A percentile compares a stretch with the other conserved stretches of the same genome.
These are phyloP conservation scores for Tympanuchus pallidicinctus DNA, from an alignment of 2,113 vertebrate species.

Conservation along the genomic window DNA sequence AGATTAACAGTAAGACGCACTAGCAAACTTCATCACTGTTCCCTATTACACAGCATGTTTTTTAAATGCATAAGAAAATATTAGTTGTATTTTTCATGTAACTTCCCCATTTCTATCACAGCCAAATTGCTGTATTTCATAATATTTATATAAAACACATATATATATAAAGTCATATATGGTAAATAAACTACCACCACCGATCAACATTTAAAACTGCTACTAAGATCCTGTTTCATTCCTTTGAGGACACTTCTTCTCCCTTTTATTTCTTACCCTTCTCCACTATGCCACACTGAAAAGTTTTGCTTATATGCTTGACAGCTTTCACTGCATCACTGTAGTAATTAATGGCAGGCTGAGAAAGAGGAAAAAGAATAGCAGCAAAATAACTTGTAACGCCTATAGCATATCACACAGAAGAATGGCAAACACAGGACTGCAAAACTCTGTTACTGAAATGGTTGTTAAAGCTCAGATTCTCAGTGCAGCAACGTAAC, in stretches of 20 bases:
- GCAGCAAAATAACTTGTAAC: neutral
- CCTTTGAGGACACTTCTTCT: neutral
- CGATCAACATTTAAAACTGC: neutral
- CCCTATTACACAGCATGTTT: neutral
- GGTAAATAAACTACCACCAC: neutral
- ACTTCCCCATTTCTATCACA: neutral
- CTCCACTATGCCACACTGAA: neutral
- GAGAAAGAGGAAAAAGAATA: neutral
- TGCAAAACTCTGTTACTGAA: neutral
- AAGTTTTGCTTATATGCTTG: neutral
- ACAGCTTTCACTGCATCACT: neutral
- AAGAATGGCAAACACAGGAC: neutral
- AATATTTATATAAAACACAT: neutral
- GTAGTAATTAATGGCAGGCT: neutral
- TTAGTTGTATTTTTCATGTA: neutral
- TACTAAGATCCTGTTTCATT: neutral
- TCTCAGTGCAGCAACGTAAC: neutral
- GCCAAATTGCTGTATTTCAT: neutral
- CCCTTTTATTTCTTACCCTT: neutral
- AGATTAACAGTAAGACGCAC: neutral
- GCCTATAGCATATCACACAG: neutral
- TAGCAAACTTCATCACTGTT: neutral
- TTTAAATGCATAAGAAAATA: neutral
- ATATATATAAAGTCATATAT: neutral
- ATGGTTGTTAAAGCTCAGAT: neutral